Evolutionary conservation across 2,113 vertebrate species (phyloP), one percentile per base, ranked within the genome.

Genomic region (Xenus cinereus): DNA sequence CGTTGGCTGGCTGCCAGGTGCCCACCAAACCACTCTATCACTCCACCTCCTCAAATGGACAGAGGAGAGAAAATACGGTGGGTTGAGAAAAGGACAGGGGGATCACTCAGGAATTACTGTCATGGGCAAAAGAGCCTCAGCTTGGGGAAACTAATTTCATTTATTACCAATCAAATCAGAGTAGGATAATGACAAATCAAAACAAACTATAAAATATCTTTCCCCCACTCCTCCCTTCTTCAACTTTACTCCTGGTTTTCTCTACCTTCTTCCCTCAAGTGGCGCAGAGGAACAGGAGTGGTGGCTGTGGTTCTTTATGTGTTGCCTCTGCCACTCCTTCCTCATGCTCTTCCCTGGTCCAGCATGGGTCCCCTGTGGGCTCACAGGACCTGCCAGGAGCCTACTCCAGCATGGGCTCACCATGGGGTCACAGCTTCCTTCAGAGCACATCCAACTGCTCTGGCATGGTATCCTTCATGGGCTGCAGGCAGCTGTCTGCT

Each of bases 281-380:
- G 6, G 32, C 23, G 5, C 17, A 28, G 23, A 23, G 6, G 14
- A 7, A 33, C 4, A 3, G 8, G n/a, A 72, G 17, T 48, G 7
- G 8, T 4, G 18, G 2, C 14, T 83, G 11, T 1, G 2, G 41
- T 60, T 69, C 24, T 10, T 64, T 32, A 46, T 9, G 6, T 0
- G 0, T 57, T 63, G 12, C 28, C 14, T 59, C 6, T 64, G 14
- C 46, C 3, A 3, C 41, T 67, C 3, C 13, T 16, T 83, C 23
- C 16, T 88, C 10, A 4, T 6, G 6, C 7, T 10, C 4, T 56
- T 75, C 9, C 12, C 15, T 71, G 26, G 5, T 79, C 7, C 30
- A 17, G 3, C 1, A 0, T 41, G 22, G 24, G 4, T 37, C 18
- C 8, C 14, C 11, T 14, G 5, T 3, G 3, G n/a, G 43, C 41